Conservation (phyloP, 2,797 vertebrate genomes). For the Knipowitschia caucasica region DNA sequence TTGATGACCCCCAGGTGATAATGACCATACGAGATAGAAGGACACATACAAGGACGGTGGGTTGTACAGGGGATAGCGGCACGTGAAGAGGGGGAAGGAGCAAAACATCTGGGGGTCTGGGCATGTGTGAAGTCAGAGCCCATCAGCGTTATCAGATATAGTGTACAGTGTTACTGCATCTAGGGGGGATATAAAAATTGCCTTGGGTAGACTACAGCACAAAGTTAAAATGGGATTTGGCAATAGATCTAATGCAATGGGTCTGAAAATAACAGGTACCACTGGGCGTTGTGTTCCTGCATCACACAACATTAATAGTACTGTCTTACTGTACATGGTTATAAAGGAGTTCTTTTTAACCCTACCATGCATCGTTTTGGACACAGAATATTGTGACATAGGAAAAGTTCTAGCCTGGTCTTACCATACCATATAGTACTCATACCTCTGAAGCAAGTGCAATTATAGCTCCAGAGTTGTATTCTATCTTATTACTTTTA, state of each 20-base stretch:
- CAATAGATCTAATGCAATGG: neutral
- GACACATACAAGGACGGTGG: constrained; percentile 58
- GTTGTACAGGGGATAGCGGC: constrained; percentile 29
- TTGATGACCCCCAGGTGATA: constrained; percentile 66
- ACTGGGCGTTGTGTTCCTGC: neutral
- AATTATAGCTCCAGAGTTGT: no score
- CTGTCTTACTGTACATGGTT: no score
- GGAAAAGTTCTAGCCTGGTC: no score
- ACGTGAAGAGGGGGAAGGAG: constrained; percentile 18
- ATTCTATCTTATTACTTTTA: no score
- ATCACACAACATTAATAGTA: no score
- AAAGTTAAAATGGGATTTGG: neutral
- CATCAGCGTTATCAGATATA: neutral
- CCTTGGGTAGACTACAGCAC: neutral
- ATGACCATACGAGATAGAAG: constrained; percentile 53
- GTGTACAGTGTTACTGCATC: neutral
- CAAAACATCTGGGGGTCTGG: constrained; percentile 17
- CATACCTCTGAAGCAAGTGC: no score
- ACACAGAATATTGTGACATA: no score
- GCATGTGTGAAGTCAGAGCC: constrained; percentile 3
- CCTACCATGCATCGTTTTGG: no score
- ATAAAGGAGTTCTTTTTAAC: no score
- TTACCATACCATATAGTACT: no score
- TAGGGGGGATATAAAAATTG: neutral
- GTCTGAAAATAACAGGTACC: neutral